These are phyloP conservation scores for Penaeus chinensis DNA, from an alignment of 1,140 invertebrate species.

Conservation along the genomic window DNA sequence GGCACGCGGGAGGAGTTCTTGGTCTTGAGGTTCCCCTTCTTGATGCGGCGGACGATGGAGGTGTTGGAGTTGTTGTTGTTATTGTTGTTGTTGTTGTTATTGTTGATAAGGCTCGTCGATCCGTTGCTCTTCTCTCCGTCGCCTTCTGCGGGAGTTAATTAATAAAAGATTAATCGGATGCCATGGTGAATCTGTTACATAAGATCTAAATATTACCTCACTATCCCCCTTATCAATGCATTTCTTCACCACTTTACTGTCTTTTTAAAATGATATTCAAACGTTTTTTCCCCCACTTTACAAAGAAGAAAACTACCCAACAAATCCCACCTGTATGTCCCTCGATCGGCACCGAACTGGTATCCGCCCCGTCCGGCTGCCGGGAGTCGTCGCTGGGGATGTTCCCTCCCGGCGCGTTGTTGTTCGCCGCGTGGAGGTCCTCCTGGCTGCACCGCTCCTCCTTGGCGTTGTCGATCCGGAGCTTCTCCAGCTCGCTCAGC, in stretches of 20 bases:
- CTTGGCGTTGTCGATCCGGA: slow-evolving; percentile 23
- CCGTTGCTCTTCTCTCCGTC: too few species aligned
- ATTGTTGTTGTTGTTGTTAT: slow-evolving; percentile 26
- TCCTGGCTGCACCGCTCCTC: slow-evolving; percentile 29
- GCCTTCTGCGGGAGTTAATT: too few species aligned
- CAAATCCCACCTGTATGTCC: background rate
- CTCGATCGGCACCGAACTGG: slow-evolving; percentile 12
- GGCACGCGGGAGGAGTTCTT: slow-evolving; percentile 65
- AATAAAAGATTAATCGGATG: too few species aligned
- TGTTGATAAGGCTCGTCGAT: background rate
- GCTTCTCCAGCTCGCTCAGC: slow-evolving; percentile 31
- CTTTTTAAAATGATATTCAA: too few species aligned
- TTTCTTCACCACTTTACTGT: too few species aligned
- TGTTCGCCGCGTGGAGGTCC: background rate
- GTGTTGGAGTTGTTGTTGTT: slow-evolving; percentile 9
- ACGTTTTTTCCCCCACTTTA: background rate
- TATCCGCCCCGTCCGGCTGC: slow-evolving; percentile 51
- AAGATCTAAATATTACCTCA: too few species aligned
- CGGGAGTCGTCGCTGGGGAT: slow-evolving; percentile 14
- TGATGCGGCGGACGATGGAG: slow-evolving; percentile 65
- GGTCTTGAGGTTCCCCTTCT: slow-evolving; percentile 80
- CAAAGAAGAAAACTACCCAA: background rate
- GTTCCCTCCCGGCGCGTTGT: background rate
- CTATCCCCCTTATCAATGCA: too few species aligned
- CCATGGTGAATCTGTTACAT: too few species aligned